Conservation (phyloP, 2,113 vertebrate genomes). For the Nannospalax galili region DNA sequence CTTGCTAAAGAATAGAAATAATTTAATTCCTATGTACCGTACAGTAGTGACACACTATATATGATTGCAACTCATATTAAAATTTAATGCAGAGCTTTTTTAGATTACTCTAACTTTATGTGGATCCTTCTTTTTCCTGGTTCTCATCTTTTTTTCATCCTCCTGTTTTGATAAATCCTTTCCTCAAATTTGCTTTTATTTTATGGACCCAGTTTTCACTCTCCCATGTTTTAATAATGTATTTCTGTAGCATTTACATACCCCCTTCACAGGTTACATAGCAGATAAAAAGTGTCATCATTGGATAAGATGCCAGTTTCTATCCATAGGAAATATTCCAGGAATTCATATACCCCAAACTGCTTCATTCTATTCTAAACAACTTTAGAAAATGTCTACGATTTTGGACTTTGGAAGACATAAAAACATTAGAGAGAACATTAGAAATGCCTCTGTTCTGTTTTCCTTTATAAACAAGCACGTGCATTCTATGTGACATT, state of each 20-base stretch:
- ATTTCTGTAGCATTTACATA: background rate
- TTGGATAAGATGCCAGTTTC: background rate
- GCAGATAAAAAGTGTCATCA: conserved; percentile 35
- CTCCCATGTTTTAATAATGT: conserved; percentile 5
- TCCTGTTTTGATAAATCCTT: background rate
- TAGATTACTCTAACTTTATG: background rate
- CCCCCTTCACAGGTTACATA: background rate
- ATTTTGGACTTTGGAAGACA: conserved; percentile 37
- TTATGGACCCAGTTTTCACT: background rate
- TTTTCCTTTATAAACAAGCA: background rate
- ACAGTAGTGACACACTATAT: conserved; percentile 77
- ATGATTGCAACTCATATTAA: background rate
- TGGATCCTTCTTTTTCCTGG: background rate
- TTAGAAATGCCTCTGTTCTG: background rate
- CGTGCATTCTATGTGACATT: background rate
- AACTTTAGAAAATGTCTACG: conserved; percentile 2
- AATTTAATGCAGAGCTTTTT: background rate
- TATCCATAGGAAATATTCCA: background rate
- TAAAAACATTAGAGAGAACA: background rate
- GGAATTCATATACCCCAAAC: background rate
- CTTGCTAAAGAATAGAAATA: conserved; percentile 61
- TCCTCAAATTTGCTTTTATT: conserved; percentile 15
- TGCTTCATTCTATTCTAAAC: background rate
- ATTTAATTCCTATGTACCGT: conserved; percentile 77
- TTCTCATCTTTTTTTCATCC: background rate